Base-by-base conservation (phyloP, 2,113 vertebrate genomes). In the Mormoops blainvillei region DNA sequence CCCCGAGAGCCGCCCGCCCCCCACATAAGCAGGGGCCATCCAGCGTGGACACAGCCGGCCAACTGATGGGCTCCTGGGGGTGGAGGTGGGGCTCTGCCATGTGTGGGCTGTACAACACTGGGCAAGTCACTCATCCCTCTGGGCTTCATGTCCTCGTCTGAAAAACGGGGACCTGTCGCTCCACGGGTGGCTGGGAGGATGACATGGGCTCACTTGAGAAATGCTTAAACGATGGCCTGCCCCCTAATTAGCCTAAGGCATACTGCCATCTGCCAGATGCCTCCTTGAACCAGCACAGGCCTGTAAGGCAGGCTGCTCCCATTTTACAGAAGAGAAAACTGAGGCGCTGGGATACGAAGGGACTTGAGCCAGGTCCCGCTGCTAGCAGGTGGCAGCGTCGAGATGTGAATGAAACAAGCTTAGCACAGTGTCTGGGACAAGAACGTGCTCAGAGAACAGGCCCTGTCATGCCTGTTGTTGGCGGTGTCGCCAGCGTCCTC, bases 51-150 rank as follows among this genome's bases (percentile, higher is more conserved):
- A 45, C 3, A 26, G 43, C 3, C 0, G 2, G 45, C 52, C 50
- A 36, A 15, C 31, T 4, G 5, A 0, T 5, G 7, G 83, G 33
- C 52, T 16, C 3, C 4, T 0, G 43, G 45, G 24, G 20, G 24
- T 18, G 5, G 36, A 36, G 19, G 43, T 33, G 26, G 48, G 81
- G 38, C n/a, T 50, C 65, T 48, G 71, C 33, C 68, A 22, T 28
- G 16, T 1, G 3, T 5, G 9, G 58, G 84, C 84, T 82, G 48
- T 48, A 56, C 12, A 54, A 61, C 36, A 18, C 7, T 14, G 68
- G 68, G 12, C n/a, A 91, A 88, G 48, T 83, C 61, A 45, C 54
- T 70, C 41, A 93, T 48, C 52, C 81, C 76, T 77, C 92, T 81
- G 77, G 43, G n/a, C 45, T 91, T 85, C 31, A 3, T n/a, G 24